A percentile compares a stretch with the other conserved stretches of the same genome.
These are phyloP conservation scores for Cephus spinipes DNA, from an alignment of 2,888 invertebrate genomes.

Conservation along the genomic window DNA sequence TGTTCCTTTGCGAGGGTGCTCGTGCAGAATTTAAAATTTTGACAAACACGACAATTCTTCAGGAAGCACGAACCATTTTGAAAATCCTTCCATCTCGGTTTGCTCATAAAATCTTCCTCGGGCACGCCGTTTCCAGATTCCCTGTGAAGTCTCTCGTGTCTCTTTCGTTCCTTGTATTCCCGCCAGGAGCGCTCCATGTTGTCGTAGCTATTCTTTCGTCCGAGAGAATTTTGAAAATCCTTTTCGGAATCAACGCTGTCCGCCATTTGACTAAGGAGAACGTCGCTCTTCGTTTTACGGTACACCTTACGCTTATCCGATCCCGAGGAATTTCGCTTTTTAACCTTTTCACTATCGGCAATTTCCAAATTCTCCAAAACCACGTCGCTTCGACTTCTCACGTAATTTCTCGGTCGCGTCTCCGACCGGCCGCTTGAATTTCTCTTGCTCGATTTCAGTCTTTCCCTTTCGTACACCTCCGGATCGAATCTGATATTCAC, in stretches of 20 bases:
- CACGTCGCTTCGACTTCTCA: conserved; percentile 26
- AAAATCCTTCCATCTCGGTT: conserved; percentile 54
- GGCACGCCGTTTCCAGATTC: conserved; percentile 26
- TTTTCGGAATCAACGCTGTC: conserved; percentile 39
- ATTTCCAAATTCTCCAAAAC: conserved; percentile 26
- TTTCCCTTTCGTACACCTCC: conserved; percentile 28
- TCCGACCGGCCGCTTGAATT: conserved; percentile 15
- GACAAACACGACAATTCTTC: conserved; percentile 43
- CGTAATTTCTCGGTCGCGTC: conserved; percentile 17
- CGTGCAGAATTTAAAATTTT: conserved; percentile 27
- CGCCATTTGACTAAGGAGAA: conserved; percentile 37
- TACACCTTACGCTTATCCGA: conserved; percentile 50
- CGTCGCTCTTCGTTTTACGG: conserved; percentile 55
- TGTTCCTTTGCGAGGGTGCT: neutral
- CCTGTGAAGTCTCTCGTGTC: conserved; percentile 41
- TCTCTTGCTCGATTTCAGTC: conserved; percentile 19
- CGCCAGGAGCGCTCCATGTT: conserved; percentile 55
- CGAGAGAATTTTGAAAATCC: conserved; percentile 32
- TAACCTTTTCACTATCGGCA: conserved; percentile 20
- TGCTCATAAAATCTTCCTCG: conserved; percentile 52
- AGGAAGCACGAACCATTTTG: conserved; percentile 34
- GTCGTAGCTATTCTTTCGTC: conserved; percentile 45
- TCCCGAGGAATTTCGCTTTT: conserved; percentile 29
- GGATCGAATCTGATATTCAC: conserved; percentile 44
- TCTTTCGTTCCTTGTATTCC: conserved; percentile 56